Evolutionary conservation across 2,797 vertebrate genomes (phyloP).

Genomic region (Menidia menidia): DNA sequence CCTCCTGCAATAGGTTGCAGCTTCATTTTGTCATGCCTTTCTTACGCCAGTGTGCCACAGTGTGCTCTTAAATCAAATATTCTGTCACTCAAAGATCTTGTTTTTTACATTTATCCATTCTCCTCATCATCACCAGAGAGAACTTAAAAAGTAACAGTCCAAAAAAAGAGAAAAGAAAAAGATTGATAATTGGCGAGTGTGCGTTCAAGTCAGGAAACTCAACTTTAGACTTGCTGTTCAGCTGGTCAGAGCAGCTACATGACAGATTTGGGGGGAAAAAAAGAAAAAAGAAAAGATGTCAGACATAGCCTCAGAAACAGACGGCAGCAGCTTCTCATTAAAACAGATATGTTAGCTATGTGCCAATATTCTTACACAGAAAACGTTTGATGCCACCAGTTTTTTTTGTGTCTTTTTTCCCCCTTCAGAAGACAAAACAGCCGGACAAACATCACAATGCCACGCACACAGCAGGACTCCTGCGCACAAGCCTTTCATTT

Average conservation of each 20-base stretch:
- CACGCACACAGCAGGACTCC: constrained; percentile 11
- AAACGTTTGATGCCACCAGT: background rate
- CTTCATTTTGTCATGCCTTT: too few relatives aligned
- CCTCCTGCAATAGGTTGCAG: too few relatives aligned
- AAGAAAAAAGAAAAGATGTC: background rate
- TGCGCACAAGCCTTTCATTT: constrained; percentile 33
- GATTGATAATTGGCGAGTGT: constrained; percentile 10
- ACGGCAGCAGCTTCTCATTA: background rate
- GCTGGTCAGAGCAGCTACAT: constrained; percentile 1
- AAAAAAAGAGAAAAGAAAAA: constrained; percentile 1
- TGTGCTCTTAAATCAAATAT: background rate
- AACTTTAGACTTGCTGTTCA: constrained; percentile 11
- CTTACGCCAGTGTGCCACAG: background rate
- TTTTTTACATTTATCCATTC: background rate
- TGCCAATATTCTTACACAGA: background rate
- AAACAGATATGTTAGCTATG: background rate
- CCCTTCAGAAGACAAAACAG: constrained; percentile 36
- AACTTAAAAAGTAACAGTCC: background rate
- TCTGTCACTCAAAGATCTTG: background rate
- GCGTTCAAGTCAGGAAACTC: constrained; percentile 20
- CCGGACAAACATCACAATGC: constrained; percentile 16
- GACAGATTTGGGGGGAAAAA: background rate
- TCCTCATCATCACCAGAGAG: constrained; percentile 14
- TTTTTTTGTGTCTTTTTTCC: constrained; percentile 15
- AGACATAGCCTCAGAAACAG: background rate